Conservation (phyloP, 2,797 vertebrate genomes). For the Carcharodon carcharias region DNA sequence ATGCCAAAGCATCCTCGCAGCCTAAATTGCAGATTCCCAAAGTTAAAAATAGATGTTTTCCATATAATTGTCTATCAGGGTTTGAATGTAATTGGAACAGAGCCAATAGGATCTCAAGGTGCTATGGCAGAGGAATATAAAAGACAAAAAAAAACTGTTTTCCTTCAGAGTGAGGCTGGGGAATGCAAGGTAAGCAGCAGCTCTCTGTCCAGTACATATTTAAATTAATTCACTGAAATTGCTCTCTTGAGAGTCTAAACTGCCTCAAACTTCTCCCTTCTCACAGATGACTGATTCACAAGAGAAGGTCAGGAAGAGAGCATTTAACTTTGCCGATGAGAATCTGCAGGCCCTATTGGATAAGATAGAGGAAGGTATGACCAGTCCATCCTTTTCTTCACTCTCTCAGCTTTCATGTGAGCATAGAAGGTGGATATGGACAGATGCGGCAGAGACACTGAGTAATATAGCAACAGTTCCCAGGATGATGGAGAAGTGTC, state of each 20-base stretch:
- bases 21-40: background rate
- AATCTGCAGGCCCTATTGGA: background rate
- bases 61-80: background rate
- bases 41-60: background rate
- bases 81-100: constrained; percentile 9
- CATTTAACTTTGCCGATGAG: constrained; percentile 17
- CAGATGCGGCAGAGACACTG: background rate
- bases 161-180: constrained; percentile 23
- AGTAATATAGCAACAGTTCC: background rate
- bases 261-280: constrained; percentile 28
- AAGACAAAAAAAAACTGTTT: constrained; percentile 26
- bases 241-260: constrained; percentile 35
- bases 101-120: background rate
- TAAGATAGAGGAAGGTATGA: background rate
- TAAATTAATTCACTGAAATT: constrained; percentile 33
- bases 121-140: background rate
- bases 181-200: constrained; percentile 29
- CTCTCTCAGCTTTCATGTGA: background rate
- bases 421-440: background rate
- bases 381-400: background rate
- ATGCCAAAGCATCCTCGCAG: background rate
- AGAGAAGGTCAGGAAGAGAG: constrained; percentile 25
- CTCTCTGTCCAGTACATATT: constrained; percentile 20
- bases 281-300: constrained; percentile 33
- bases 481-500: background rate